A percentile compares a stretch with the other conserved stretches of the same genome.
These are phyloP conservation scores for Drosophila quinaria DNA, from an alignment of 2,888 invertebrate species.

Conservation along the genomic window DNA sequence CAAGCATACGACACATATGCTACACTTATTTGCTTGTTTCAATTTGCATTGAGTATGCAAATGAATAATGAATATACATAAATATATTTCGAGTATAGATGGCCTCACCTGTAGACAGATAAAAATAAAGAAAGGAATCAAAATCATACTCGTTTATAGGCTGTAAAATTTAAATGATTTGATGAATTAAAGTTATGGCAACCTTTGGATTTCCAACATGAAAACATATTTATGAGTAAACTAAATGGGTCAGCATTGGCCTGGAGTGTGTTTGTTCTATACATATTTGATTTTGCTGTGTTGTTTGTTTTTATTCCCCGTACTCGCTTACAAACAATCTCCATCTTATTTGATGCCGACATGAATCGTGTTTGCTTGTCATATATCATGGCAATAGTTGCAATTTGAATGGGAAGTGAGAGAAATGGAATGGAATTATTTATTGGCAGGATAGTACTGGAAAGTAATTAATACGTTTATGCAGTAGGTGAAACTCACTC, in stretches of 20 bases:
- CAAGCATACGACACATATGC: slow-evolving; percentile 37
- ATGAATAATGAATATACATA: slow-evolving; percentile 27
- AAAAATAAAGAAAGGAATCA: not conserved
- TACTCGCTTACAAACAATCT: not conserved
- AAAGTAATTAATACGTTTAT: slow-evolving; percentile 34
- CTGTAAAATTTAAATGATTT: slow-evolving; percentile 22
- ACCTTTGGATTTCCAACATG: not conserved
- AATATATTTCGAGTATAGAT: not conserved
- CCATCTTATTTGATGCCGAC: slow-evolving; percentile 13
- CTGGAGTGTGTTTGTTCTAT: slow-evolving; percentile 32
- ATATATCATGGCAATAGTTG: slow-evolving; percentile 8
- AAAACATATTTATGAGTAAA: slow-evolving; percentile 28
- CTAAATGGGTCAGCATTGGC: slow-evolving; percentile 27
- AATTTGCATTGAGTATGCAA: not conserved
- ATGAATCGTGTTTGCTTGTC: slow-evolving; percentile 17
- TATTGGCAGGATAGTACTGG: slow-evolving; percentile 9
- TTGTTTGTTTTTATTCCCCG: slow-evolving; percentile 18
- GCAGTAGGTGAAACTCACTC: slow-evolving; percentile 1
- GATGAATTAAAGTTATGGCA: slow-evolving; percentile 19
- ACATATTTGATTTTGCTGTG: slow-evolving; percentile 36
- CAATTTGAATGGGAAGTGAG: slow-evolving; percentile 29
- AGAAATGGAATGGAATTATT: slow-evolving; percentile 7
- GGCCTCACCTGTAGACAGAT: not conserved
- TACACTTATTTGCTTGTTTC: slow-evolving; percentile 16
- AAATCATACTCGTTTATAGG: slow-evolving; percentile 1